Percentiles rank a stretch among this genome's conserved stretches.
phyloP scores from a whole-genome alignment of 1,140 invertebrate species.

The Wasmannia auropunctata region DNA sequence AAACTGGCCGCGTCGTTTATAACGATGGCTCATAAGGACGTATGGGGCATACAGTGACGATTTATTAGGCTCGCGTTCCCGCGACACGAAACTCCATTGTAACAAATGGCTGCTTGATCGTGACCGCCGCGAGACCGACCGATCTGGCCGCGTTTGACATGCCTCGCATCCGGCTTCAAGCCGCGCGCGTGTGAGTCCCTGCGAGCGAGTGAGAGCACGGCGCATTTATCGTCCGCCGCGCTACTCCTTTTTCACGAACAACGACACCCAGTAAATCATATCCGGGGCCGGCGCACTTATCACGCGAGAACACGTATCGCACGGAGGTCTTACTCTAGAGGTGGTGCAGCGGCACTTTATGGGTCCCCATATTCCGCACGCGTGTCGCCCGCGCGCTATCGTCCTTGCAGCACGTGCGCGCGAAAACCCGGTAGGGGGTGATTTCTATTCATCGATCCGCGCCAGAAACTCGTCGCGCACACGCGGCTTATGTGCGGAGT shows the following conservation, averaged over 20 bases:
- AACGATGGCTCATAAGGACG: slow-evolving; percentile 12
- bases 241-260: background rate
- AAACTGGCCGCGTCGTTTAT: background rate
- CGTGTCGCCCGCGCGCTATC: slow-evolving; percentile 69
- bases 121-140: background rate
- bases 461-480: slow-evolving; percentile 60
- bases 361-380: slow-evolving; percentile 70
- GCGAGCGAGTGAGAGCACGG: background rate
- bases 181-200: slow-evolving; percentile 4
- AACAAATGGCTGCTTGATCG: slow-evolving; percentile 39
- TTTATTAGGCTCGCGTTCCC: slow-evolving; percentile 41
- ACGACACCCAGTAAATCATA: slow-evolving; percentile 64
- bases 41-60: slow-evolving; percentile 5
- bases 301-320: slow-evolving; percentile 55
- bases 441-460: slow-evolving; percentile 76
- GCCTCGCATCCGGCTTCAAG: slow-evolving; percentile 26
- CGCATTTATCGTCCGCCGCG: slow-evolving; percentile 21
- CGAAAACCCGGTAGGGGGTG: slow-evolving; percentile 61
- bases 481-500: slow-evolving; percentile 64
- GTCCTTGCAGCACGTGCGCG: slow-evolving; percentile 66
- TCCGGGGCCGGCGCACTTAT: slow-evolving; percentile 32
- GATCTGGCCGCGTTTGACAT: slow-evolving; percentile 24
- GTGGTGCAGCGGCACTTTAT: slow-evolving; percentile 57
- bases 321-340: slow-evolving; percentile 50
- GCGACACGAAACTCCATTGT: background rate